A percentile compares a stretch with the other conserved stretches of the same genome.
Conservation (phyloP, 2,113 vertebrate species). For the Passer domesticus region DNA sequence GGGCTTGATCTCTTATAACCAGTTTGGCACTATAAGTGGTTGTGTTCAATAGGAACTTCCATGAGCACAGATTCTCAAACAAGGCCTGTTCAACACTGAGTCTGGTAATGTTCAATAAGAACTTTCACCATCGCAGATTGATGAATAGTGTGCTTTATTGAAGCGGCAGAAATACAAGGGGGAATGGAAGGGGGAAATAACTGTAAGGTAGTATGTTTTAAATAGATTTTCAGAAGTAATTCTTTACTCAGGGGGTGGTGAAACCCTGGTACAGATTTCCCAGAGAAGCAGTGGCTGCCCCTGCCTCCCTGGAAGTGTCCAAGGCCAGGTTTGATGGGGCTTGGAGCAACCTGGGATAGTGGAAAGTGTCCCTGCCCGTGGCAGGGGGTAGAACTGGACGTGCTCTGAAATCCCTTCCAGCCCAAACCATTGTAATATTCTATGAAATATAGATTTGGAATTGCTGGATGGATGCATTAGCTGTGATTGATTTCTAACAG, state of each 20-base stretch:
- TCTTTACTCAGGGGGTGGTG: neutral
- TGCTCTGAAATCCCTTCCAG: neutral
- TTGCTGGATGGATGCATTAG: neutral
- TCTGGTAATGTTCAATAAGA: neutral
- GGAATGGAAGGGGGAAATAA: neutral
- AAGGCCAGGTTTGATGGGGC: neutral
- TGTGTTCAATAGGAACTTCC: neutral
- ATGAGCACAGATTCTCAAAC: neutral
- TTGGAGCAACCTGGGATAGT: neutral
- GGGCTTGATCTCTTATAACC: neutral
- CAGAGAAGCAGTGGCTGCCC: neutral
- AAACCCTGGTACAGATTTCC: neutral
- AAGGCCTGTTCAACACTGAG: neutral
- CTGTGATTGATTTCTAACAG: neutral
- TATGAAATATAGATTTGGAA: neutral
- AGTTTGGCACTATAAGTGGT: neutral
- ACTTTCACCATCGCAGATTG: neutral
- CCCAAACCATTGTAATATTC: neutral
- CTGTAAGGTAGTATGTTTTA: neutral
- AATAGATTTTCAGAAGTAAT: neutral
- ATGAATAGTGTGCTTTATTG: neutral
- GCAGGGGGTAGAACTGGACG: too few relatives aligned
- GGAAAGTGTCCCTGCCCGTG: neutral
- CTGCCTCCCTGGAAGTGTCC: neutral
- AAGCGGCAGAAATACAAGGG: neutral